Conservation (phyloP, 2,888 invertebrate species). For the Acanthosepion lycidas region DNA sequence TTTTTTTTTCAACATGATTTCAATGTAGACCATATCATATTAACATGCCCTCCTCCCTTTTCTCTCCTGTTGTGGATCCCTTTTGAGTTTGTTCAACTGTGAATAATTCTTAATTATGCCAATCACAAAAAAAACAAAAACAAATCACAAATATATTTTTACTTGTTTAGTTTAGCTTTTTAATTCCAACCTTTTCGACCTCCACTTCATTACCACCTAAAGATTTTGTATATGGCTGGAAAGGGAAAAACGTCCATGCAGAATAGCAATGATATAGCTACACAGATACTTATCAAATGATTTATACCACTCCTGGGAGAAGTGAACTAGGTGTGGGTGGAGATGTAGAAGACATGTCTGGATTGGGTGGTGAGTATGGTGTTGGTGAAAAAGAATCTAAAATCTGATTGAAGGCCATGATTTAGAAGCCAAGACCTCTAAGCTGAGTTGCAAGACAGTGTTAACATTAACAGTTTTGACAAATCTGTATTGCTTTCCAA, state of each 20-base stretch:
- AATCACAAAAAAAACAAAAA: background rate
- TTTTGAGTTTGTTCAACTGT: background rate
- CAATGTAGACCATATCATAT: background rate
- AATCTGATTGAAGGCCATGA: background rate
- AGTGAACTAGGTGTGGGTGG: background rate
- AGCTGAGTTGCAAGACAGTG: background rate
- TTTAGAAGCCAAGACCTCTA: background rate
- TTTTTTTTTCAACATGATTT: background rate
- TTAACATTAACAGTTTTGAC: slow-evolving; percentile 14
- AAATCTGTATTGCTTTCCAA: slow-evolving; percentile 22
- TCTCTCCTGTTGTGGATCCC: background rate
- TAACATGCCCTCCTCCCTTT: background rate
- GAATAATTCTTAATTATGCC: background rate
- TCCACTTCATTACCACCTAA: background rate
- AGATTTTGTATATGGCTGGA: background rate
- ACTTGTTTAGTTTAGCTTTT: background rate
- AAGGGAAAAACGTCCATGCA: background rate
- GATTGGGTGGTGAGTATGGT: background rate
- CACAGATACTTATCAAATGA: background rate
- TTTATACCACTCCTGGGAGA: background rate
- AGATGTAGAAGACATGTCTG: background rate
- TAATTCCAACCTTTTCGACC: background rate
- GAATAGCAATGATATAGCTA: background rate
- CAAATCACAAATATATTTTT: background rate
- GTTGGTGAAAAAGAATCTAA: background rate